Evolutionary conservation across 1,140 invertebrate species (phyloP).

Genomic region (Dinothrombium tinctorium): DNA sequence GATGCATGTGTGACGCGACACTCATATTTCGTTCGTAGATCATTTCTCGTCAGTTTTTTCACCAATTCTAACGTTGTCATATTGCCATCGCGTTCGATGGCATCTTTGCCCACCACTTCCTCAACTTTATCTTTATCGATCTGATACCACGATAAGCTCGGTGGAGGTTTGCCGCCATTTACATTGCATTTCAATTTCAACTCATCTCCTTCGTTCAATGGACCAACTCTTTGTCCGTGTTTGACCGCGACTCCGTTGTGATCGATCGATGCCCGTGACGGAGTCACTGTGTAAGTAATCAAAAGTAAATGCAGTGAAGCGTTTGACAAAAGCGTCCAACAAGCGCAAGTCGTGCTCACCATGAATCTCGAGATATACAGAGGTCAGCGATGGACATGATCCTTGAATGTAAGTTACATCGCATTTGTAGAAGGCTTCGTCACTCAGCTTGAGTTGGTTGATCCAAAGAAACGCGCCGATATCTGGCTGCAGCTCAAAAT

Average conservation of each 20-base stretch:
- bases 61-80: slow-evolving; percentile 32
- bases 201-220: slow-evolving; percentile 16
- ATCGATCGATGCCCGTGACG: slow-evolving; percentile 5
- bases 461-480: slow-evolving; percentile 11
- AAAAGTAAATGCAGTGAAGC: neutral
- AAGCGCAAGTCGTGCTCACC: slow-evolving; percentile 12
- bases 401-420: slow-evolving; percentile 17
- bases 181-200: slow-evolving; percentile 14
- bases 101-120: slow-evolving; percentile 24
- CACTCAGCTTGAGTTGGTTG: slow-evolving; percentile 11
- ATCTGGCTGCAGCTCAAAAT: slow-evolving; percentile 6
- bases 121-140: slow-evolving; percentile 25
- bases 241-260: neutral
- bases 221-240: slow-evolving; percentile 20
- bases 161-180: slow-evolving; percentile 13
- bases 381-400: slow-evolving; percentile 17
- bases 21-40: slow-evolving; percentile 45
- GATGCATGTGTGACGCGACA: slow-evolving; percentile 26
- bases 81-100: slow-evolving; percentile 17
- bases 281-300: slow-evolving; percentile 3
- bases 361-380: slow-evolving; percentile 15
- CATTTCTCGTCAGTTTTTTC: slow-evolving; percentile 41
- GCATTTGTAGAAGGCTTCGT: slow-evolving; percentile 17
- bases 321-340: neutral
- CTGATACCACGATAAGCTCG: neutral